Evolutionary conservation across 1,140 invertebrate genomes (phyloP).

Genomic region (Brachionus koreanus): DNA sequence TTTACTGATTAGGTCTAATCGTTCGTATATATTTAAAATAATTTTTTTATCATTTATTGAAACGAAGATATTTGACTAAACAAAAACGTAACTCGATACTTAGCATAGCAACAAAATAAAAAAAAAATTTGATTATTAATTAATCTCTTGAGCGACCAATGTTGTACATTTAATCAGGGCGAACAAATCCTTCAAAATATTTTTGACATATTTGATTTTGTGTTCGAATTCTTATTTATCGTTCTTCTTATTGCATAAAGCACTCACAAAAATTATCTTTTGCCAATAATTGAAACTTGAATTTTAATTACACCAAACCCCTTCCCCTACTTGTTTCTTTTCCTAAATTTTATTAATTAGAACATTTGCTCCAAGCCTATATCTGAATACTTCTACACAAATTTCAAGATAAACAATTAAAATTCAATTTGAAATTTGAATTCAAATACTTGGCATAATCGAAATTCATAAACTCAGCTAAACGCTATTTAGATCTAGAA

Average conservation of each 20-base stretch:
- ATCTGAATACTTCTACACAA: background rate
- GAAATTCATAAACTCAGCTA: background rate
- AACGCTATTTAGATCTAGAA: background rate
- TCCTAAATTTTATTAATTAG: slow-evolving; percentile 9
- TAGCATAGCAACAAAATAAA: slow-evolving; percentile 3
- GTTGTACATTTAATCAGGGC: slow-evolving; percentile 4
- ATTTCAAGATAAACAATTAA: slow-evolving; percentile 38
- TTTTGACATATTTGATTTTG: slow-evolving; percentile 37
- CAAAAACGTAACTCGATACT: slow-evolving; percentile 1
- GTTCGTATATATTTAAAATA: background rate
- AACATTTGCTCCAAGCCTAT: slow-evolving; percentile 17
- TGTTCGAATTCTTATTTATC: slow-evolving; percentile 33
- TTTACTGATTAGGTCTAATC: slow-evolving; percentile 36
- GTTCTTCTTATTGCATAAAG: slow-evolving; percentile 18
- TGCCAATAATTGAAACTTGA: background rate
- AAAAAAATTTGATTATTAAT: slow-evolving; percentile 16
- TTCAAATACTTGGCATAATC: background rate
- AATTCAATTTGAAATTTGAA: slow-evolving; percentile 25
- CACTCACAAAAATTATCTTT: slow-evolving; percentile 16
- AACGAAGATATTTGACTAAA: slow-evolving; percentile 23
- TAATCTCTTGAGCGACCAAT: background rate
- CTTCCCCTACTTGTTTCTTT: background rate
- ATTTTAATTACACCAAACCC: slow-evolving; percentile 16
- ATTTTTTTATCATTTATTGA: slow-evolving; percentile 1
- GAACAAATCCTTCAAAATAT: background rate